phyloP scores from a whole-genome alignment of 2,888 invertebrate genomes.

The Timandra comae region DNA sequence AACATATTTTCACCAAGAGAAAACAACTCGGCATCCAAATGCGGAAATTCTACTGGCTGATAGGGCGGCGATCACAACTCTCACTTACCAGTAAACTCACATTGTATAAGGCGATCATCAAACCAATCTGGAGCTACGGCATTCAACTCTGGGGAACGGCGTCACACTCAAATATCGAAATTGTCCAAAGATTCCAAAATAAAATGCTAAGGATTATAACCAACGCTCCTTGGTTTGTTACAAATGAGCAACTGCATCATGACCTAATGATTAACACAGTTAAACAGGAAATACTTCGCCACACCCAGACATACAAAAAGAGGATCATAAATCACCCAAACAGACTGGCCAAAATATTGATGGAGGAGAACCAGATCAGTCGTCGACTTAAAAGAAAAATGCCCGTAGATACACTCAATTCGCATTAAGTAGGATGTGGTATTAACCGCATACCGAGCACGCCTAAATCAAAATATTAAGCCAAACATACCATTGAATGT shows the following conservation, averaged over 20 bases:
- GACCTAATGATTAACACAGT: background rate
- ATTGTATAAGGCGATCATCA: conserved; percentile 13
- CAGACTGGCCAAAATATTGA: too few species aligned
- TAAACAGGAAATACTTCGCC: background rate
- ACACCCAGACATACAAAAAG: too few species aligned
- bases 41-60: conserved; percentile 8
- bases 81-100: conserved; percentile 4
- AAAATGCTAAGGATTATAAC: conserved; percentile 5
- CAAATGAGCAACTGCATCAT: conserved; percentile 1
- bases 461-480: too few species aligned
- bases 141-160: conserved; percentile 16
- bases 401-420: too few species aligned
- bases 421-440: too few species aligned
- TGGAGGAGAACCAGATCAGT: too few species aligned
- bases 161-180: conserved; percentile 10
- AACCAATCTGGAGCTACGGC: conserved; percentile 17
- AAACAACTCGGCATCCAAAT: conserved; percentile 7
- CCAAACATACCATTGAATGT: too few species aligned
- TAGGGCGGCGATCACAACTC: conserved; percentile 8
- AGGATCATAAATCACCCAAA: too few species aligned
- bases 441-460: too few species aligned
- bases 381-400: too few species aligned
- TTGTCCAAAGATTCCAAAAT: conserved; percentile 8
- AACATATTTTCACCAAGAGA: conserved; percentile 16
- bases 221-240: conserved; percentile 4